These are phyloP conservation scores for Perizoma flavofasciatum DNA, from an alignment of 2,888 invertebrate genomes.

Conservation along the genomic window DNA sequence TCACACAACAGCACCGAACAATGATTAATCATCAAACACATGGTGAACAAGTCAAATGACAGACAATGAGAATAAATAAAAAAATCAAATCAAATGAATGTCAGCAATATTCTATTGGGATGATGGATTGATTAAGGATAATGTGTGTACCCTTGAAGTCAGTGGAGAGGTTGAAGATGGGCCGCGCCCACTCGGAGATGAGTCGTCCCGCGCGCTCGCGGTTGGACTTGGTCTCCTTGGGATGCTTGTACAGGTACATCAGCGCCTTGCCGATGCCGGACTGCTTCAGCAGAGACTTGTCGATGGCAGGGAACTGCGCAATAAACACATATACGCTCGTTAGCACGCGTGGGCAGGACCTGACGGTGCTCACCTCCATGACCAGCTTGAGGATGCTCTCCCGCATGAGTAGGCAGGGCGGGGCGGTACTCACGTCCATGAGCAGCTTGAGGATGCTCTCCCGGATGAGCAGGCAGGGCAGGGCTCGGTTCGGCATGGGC, in stretches of 20 bases:
- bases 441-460: conserved; percentile 92
- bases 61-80: too few species aligned
- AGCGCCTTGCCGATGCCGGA: conserved; percentile 99
- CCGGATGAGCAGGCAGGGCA: conserved; percentile 97
- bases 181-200: conserved; percentile 98
- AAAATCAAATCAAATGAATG: too few species aligned
- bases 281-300: conserved; percentile 95
- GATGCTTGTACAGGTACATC: conserved; percentile 99
- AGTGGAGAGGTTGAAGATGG: conserved; percentile 94
- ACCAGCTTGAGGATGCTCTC: conserved; percentile 92
- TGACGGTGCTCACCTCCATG: conserved; percentile 85
- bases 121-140: too few species aligned
- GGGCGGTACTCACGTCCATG: conserved; percentile 85
- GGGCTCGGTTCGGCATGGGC: conserved; percentile 98
- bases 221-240: conserved; percentile 97
- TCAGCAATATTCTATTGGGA: too few species aligned
- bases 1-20: too few species aligned
- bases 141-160: conserved; percentile 63
- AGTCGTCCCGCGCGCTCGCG: conserved; percentile 95
- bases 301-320: conserved; percentile 92
- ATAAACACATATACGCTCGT: background rate
- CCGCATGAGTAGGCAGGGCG: conserved; percentile 86
- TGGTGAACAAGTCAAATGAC: too few species aligned
- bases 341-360: background rate
- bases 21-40: too few species aligned